Percentiles rank a stretch among this genome's conserved stretches.
phyloP scores from a whole-genome alignment of 1,140 invertebrate species.

The Araneus ventricosus region DNA sequence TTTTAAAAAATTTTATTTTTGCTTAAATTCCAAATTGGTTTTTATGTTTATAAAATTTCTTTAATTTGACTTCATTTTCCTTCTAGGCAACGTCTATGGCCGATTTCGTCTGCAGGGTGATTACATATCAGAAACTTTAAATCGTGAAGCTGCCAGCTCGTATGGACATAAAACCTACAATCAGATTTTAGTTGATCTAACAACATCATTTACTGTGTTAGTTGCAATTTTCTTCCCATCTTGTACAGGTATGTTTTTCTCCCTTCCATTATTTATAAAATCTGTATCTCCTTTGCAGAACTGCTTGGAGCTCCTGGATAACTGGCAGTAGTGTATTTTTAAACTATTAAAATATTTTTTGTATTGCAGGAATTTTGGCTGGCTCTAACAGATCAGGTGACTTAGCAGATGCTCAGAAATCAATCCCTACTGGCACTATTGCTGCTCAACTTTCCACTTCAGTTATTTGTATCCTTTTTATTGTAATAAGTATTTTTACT shows the following conservation, averaged over 20 bases:
- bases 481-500: not conserved
- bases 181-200: slow-evolving; percentile 93
- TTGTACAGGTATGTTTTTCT: slow-evolving; percentile 85
- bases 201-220: slow-evolving; percentile 97
- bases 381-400: slow-evolving; percentile 99
- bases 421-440: slow-evolving; percentile 98
- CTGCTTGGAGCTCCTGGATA: no score
- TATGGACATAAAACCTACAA: slow-evolving; percentile 81
- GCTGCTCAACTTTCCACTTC: slow-evolving; percentile 98
- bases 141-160: slow-evolving; percentile 45
- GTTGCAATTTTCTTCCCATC: slow-evolving; percentile 99
- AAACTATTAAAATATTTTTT: not conserved
- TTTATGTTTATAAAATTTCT: no score
- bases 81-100: slow-evolving; percentile 83
- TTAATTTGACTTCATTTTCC: slow-evolving; percentile 8
- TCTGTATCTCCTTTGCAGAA: not conserved
- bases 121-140: slow-evolving; percentile 82
- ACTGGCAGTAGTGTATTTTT: not conserved
- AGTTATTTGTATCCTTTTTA: slow-evolving; percentile 85
- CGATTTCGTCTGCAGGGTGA: slow-evolving; percentile 87
- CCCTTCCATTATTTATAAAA: not conserved
- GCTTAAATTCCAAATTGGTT: no score
- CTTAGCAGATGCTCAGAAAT: slow-evolving; percentile 97
- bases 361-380: slow-evolving; percentile 95
- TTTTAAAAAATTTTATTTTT: no score